Conservation (phyloP, 2,113 vertebrate species). For the Crotophaga sulcirostris region DNA sequence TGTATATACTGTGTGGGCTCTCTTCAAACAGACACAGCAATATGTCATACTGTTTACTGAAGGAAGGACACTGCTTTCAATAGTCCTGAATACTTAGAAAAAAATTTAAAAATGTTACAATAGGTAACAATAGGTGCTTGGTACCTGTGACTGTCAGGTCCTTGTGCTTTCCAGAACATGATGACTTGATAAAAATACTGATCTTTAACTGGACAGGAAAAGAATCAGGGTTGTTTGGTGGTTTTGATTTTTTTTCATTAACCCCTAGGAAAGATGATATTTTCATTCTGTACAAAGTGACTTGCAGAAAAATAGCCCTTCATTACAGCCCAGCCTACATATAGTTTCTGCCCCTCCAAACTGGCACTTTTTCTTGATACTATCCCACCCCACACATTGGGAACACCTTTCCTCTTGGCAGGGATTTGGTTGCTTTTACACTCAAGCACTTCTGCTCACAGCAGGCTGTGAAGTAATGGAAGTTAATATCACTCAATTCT, state of each 20-base stretch:
- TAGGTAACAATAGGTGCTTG: neutral
- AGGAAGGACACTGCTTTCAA: neutral
- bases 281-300: neutral
- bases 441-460: constrained; percentile 41
- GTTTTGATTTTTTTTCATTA: neutral
- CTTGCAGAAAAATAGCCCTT: neutral
- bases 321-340: neutral
- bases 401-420: constrained; percentile 26
- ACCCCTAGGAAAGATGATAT: neutral
- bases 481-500: constrained; percentile 23
- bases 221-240: neutral
- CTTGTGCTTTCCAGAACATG: neutral
- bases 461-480: constrained; percentile 20
- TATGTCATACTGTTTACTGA: neutral
- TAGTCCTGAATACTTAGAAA: neutral
- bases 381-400: neutral
- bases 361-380: neutral
- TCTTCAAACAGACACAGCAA: neutral
- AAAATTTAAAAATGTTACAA: neutral
- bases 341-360: neutral
- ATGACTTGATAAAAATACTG: neutral
- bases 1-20: neutral
- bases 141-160: neutral
- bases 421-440: constrained; percentile 31
- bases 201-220: neutral